phyloP scores from a whole-genome alignment of 2,888 invertebrate genomes.

The Cenopis cana region DNA sequence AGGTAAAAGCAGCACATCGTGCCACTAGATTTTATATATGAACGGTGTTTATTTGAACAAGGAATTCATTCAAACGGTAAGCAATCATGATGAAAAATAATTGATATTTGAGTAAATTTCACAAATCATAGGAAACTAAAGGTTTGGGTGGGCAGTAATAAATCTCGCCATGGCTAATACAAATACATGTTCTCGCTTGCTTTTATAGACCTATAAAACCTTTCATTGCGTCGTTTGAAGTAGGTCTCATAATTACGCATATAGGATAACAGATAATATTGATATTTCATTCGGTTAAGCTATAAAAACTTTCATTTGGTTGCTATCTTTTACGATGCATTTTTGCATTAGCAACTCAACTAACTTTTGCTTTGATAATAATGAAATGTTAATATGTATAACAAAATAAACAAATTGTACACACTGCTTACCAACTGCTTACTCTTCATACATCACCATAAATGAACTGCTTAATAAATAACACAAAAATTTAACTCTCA shows the following conservation, averaged over 20 bases:
- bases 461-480: no score
- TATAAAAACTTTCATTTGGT: no score
- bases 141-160: constrained; percentile 4
- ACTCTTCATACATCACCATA: no score
- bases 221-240: constrained; percentile 1
- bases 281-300: background rate
- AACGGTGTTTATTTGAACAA: no score
- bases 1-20: no score
- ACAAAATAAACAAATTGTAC: background rate
- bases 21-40: no score
- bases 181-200: background rate
- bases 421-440: background rate
- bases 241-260: background rate
- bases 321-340: background rate
- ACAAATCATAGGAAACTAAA: no score
- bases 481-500: no score
- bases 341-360: background rate
- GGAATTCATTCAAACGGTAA: no score
- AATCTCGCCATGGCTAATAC: background rate
- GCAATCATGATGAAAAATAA: no score
- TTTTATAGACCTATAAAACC: constrained; percentile 5
- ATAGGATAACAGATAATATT: background rate
- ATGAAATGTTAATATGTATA: background rate
- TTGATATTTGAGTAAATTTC: no score
- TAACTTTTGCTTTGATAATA: background rate